Evolutionary conservation across 2,113 vertebrate genomes (phyloP), one percentile per base, ranked within the genome.

Genomic region (Turnix velox): DNA sequence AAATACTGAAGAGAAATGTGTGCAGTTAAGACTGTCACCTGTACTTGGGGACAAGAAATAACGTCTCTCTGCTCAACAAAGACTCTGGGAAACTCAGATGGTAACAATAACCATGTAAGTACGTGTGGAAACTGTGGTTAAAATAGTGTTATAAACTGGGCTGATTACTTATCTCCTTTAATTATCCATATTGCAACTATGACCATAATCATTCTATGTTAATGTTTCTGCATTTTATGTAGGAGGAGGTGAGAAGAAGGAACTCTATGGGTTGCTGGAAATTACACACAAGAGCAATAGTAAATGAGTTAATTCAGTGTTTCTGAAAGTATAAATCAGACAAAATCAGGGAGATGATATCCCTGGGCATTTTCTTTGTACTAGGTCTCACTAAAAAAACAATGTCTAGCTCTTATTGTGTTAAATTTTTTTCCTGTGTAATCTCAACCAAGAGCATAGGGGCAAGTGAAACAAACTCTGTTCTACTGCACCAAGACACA

Each of bases 41-140:
- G 24, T 55, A 42, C 25, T 3, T 46, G n/a, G 17, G 62, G 35
- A 24, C 58, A 67, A 46, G 30, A 46, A 63, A 57, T 7, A 57
- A 61, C 2, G 2, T 22, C 28, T 24, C 37, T 33, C 40, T 48
- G 13, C 43, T 84, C 25, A 2, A 39, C 39, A 54, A 46, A 66
- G 14, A 49, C 22, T 43, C 80, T 15, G 28, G 69, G 68, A 74
- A 76, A 73, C 46, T n/a, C 16, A 0, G 40, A 28, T 9, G 40
- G n/a, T 13, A 69, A 48, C 35, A 43, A 14, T 6, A 55, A 54
- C 42, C 7, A 5, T 0, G 2, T 11, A 55, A 39, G 28, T 0
- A 19, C 12, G 28, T 2, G 11, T 76, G 45, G n/a, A 20, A 49
- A 17, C 28, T 48, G 49, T 14, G 40, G 49, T 22, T 54, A 55